A percentile compares a stretch with the other conserved stretches of the same genome.
phyloP scores from a whole-genome alignment of 1,140 invertebrate genomes.

The Eurosta solidaginis region DNA sequence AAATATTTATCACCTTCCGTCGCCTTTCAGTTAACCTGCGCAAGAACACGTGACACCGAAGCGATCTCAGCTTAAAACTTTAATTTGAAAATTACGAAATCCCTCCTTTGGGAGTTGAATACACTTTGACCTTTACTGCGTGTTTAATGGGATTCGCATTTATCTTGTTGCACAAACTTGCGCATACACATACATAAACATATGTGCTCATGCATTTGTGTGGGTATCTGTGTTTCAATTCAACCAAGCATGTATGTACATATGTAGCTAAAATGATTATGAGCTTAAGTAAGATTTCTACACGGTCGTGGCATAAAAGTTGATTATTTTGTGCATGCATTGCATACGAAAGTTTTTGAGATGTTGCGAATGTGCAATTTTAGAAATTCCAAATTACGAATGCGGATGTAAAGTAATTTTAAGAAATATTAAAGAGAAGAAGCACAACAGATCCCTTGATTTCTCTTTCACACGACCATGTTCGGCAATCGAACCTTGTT shows the following conservation, averaged over 20 bases:
- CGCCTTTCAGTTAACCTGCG: neutral
- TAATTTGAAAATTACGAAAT: neutral
- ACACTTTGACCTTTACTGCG: slow-evolving; percentile 9
- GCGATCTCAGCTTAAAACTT: neutral
- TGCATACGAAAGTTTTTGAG: neutral
- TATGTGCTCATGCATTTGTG: neutral
- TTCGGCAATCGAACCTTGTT: too few species aligned
- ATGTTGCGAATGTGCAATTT: too few species aligned
- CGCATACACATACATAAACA: neutral
- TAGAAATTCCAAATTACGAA: too few species aligned
- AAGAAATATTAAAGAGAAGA: too few species aligned
- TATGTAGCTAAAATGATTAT: too few species aligned
- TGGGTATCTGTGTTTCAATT: too few species aligned
- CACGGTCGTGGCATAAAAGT: neutral
- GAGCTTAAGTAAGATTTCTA: too few species aligned
- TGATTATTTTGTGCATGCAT: neutral
- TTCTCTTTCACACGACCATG: too few species aligned
- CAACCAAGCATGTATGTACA: too few species aligned
- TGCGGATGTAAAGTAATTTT: too few species aligned
- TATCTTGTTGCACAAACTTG: neutral
- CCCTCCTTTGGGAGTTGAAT: neutral
- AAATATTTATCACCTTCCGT: too few species aligned
- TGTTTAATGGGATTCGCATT: neutral
- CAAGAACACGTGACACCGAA: neutral
- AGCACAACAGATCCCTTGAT: too few species aligned